Evolutionary conservation across 2,113 vertebrate species (phyloP), one percentile per base, ranked within the genome.

Genomic region (Sinocyclocheilus anophthalmus): DNA sequence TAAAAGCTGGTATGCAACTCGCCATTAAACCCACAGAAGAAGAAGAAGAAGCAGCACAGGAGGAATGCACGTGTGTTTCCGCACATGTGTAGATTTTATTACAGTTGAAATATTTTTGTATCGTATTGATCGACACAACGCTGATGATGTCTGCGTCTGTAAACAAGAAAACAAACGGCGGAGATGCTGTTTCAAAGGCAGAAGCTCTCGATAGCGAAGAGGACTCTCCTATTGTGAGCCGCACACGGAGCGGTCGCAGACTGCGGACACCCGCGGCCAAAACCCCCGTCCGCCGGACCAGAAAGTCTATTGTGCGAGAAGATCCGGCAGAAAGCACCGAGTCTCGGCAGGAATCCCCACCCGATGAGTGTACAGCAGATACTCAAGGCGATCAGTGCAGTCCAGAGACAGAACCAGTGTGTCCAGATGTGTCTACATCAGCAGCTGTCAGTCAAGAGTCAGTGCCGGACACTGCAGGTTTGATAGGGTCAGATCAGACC

Each of bases 171-270:
- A 22, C 20, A 82, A 5, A 20, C 24, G 63, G 63, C 5, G 79
- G 61, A 67, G 61, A 48, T 16, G 73, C 7, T 26, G 48, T 9
- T 18, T 3, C 12, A 3, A n/a, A 20, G 3, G 86, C 91, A 24
- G 86, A 81, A 55, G 81, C 45, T 22, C 73, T 59, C 8, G 76
- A 85, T 5, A 22, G 9, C 3, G 91, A 93, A 0, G 48, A 75
- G 7, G 37, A 73, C 42, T 85, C 84, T 1, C 82, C 85, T 11
- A 86, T 91, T 48, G 88, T 87, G 50, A 93, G 91, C 6, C 91
- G 92, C 53, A 95, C 94, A n/a, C 92, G 94, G 1, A 95, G 94
- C 86, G 94, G 94, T 72, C 94, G 93, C 50, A 89, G 42, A 37
- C 83, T 94, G 18, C 91, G 92, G 0, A 30, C 90, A 53, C 93